Conservation (phyloP, 2,888 invertebrate genomes). For the Pachymerium ferrugineum region DNA sequence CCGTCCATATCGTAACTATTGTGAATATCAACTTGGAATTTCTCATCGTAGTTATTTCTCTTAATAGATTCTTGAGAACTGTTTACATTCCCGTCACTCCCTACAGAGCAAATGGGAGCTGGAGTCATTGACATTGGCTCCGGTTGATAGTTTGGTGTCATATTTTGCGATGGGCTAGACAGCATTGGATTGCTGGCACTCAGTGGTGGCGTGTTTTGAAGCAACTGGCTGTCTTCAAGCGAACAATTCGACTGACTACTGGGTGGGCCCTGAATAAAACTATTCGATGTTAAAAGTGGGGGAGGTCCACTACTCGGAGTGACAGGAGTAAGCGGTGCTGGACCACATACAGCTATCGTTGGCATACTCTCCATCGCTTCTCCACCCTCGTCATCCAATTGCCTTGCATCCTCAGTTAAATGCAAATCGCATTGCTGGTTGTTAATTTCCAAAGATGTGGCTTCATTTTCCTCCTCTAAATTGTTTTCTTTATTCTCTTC, state of each 20-base stretch:
- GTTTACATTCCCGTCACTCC: neutral
- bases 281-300: slow-evolving; percentile 16
- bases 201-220: slow-evolving; percentile 37
- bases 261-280: slow-evolving; percentile 35
- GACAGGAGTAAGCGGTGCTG: slow-evolving; percentile 36
- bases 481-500: neutral
- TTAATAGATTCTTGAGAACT: slow-evolving; percentile 29
- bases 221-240: slow-evolving; percentile 34
- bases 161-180: slow-evolving; percentile 34
- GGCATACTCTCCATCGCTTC: slow-evolving; percentile 30
- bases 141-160: slow-evolving; percentile 33
- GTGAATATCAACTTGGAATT: slow-evolving; percentile 31
- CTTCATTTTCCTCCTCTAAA: neutral
- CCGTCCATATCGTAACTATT: slow-evolving; percentile 35
- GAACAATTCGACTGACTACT: slow-evolving; percentile 37
- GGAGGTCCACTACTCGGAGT: slow-evolving; percentile 36
- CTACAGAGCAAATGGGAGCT: neutral
- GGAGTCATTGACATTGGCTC: neutral
- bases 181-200: slow-evolving; percentile 36
- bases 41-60: slow-evolving; percentile 33
- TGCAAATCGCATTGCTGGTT: neutral
- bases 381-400: neutral
- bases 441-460: neutral
- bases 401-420: neutral
- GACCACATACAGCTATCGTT: slow-evolving; percentile 35